These are phyloP conservation scores for Nomada flava DNA, from an alignment of 2,888 invertebrate genomes.

Conservation along the genomic window DNA sequence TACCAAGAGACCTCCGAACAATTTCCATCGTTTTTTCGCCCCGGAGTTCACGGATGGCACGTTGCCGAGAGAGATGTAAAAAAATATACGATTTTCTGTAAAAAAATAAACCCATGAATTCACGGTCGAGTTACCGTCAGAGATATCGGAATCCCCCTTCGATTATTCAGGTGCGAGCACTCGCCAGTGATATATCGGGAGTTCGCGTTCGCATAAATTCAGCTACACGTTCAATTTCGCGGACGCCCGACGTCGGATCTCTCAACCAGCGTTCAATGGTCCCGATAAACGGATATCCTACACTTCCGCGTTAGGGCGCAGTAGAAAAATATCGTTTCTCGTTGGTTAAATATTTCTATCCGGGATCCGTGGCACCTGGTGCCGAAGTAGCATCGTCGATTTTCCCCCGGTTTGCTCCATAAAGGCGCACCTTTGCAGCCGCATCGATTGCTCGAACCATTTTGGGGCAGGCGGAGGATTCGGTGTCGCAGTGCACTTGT, in stretches of 20 bases:
- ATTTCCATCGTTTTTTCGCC: no score
- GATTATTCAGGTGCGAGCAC: neutral
- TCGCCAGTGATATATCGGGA: neutral
- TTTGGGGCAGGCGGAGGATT: conserved; percentile 12
- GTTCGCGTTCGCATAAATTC: neutral
- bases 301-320: neutral
- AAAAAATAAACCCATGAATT: neutral
- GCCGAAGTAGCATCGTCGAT: neutral
- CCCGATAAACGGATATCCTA: conserved; percentile 35
- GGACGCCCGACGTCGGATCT: neutral
- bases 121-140: neutral
- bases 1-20: no score
- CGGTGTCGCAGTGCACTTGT: neutral
- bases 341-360: neutral
- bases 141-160: neutral
- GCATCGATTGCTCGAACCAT: neutral
- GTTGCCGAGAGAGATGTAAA: conserved; percentile 7
- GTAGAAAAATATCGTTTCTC: conserved; percentile 50
- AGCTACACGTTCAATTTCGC: neutral
- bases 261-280: conserved; percentile 35
- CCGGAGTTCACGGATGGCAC: no score
- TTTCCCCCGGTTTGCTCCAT: neutral
- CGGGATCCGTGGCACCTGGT: neutral
- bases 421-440: neutral
- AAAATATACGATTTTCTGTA: conserved; percentile 28